Base-by-base conservation (phyloP, 2,888 invertebrate genomes). In the Linnaemya vulpina region DNA sequence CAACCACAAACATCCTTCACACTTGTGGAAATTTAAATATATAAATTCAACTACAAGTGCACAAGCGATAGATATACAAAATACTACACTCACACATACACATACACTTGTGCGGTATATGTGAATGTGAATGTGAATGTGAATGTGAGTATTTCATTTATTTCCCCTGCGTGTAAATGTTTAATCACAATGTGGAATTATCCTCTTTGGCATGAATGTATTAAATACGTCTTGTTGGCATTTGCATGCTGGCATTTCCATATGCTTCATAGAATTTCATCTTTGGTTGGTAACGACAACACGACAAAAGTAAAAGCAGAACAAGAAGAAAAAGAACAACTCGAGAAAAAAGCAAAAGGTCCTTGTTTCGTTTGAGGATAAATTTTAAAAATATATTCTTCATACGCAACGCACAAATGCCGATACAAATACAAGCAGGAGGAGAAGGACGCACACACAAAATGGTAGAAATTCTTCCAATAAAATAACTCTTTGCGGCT, bases 401-500 rank as follows among this genome's bases (percentile, higher is more conserved):
- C 10, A 17, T 35, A 67, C 35, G 43, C 55, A 49, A 67, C 35
- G 43, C 55, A 49, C 20, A 70, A 51, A 25, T 17, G 25, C 46
- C 10, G 15, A 17, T 46, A 49, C 22, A 68, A 53, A 11, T 43
- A 51, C 22, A 43, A 51, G 35, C 10, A 74, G 43, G 30, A 20
- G 20, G 1, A 43, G 1, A 53, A 53, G 11, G 5, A 7, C n/a
- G 17, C 13, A 53, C 17, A 51, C 13, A 5, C 2, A 65, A 55
- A 65, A 30, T 8, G 35, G 8, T 38, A 79, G 53, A 25, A 67
- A 60, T 62, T 68, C 74, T 46, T 75, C 17, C 68, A 62, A 81
- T 68, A 81, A 74, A 68, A 75, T 75, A 81, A 68, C 25, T 74
- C 60, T 62, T 75, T 75, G 74, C 53, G 81, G 60, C 53, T 81